Conservation (phyloP, 2,113 vertebrate genomes). For the Coracopsis vasa region DNA sequence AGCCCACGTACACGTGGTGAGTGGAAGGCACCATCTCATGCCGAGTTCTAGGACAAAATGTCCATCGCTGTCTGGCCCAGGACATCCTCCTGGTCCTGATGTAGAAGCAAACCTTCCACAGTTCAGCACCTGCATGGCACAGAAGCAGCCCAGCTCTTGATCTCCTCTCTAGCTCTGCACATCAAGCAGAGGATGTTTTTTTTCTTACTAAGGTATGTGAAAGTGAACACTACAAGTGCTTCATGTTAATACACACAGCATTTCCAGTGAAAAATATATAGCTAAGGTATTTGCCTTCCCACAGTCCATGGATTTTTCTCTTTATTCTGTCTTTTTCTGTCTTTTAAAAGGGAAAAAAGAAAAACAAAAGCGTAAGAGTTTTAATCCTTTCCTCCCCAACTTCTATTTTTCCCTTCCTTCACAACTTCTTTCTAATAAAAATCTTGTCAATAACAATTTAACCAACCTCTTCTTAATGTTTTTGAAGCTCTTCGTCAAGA, state of each 20-base stretch:
- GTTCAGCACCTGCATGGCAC: not conserved
- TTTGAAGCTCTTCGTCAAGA: not conserved
- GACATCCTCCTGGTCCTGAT: not conserved
- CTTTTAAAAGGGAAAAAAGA: not conserved
- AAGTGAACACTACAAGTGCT: not conserved
- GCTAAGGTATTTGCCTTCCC: not conserved
- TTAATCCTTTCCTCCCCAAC: not conserved
- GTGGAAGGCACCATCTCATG: not conserved
- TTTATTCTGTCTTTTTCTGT: not conserved
- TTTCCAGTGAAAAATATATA: not conserved
- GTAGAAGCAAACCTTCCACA: not conserved
- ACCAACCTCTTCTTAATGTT: not conserved
- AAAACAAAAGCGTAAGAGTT: not conserved
- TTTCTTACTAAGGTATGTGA: not conserved
- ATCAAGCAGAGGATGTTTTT: not conserved
- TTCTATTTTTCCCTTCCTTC: not conserved
- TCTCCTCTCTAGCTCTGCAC: not conserved
- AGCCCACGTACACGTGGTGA: not conserved
- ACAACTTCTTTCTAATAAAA: not conserved
- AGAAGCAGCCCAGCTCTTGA: not conserved
- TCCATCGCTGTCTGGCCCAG: accelerated
- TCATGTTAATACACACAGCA: not conserved
- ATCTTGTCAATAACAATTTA: not conserved
- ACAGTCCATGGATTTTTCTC: not conserved
- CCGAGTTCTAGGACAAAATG: not conserved